Evolutionary conservation across 1,140 invertebrate species (phyloP).

Genomic region (Teleogryllus occipitalis): DNA sequence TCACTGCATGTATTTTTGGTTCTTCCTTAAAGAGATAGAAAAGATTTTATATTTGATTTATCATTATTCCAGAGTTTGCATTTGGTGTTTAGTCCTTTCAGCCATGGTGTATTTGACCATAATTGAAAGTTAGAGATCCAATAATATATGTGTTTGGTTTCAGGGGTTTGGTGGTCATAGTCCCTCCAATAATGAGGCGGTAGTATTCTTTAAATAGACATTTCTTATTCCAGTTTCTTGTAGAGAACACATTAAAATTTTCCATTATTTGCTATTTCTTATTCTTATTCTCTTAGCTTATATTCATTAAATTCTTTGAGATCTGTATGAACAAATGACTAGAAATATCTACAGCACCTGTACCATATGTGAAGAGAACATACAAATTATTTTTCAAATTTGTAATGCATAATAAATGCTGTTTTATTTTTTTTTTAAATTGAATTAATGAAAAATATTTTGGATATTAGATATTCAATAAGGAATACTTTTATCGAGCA

Average conservation of each 20-base stretch:
- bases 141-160: conserved; percentile 37
- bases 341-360: background rate
- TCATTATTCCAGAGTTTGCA: background rate
- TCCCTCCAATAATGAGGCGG: conserved; percentile 49
- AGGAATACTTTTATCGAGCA: no score
- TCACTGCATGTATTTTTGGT: background rate
- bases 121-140: conserved; percentile 16
- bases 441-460: no score
- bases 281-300: conserved; percentile 7
- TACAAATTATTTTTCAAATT: background rate
- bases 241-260: conserved; percentile 17
- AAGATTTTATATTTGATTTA: background rate
- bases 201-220: conserved; percentile 32
- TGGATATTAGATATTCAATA: no score
- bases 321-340: conserved; percentile 1
- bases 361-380: background rate
- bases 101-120: background rate
- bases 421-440: no score
- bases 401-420: background rate
- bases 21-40: background rate
- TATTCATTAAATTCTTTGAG: background rate
- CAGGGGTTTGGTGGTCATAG: conserved; percentile 57
- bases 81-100: conserved; percentile 1
- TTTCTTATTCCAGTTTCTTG: conserved; percentile 21
- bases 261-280: conserved; percentile 10